Base-by-base conservation (phyloP, 2,797 vertebrate species). In the Glossophaga mutica region DNA sequence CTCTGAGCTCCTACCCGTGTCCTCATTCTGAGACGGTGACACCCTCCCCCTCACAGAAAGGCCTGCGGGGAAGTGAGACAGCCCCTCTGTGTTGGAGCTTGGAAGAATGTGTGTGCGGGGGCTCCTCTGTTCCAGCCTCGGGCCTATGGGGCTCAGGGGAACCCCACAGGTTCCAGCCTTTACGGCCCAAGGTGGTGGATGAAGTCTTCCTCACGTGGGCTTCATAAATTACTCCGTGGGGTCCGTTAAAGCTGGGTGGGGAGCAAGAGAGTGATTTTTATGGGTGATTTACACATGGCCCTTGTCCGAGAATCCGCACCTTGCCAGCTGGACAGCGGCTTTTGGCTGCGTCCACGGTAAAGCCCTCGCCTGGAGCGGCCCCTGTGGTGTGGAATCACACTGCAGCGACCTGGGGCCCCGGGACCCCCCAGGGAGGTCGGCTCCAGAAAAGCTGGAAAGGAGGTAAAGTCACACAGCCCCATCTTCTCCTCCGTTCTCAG, bases 191-290 rank as follows among this genome's bases (percentile, higher is more conserved):
- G 57, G 76, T n/a, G 73, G 77, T 39, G 55, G 88, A 93, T 97
- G 96, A 97, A 84, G 67, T 96, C 96, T 95, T 97, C 71, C 67
- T 85, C 97, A 87, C 94, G 86, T 71, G 96, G 97, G 97, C 67
- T 73, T 90, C 91, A 81, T 96, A 96, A 97, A 97, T 74, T 89
- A 57, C 70, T 62, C 94, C 85, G 85, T 88, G 94, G 96, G 96
- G 95, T 96, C 95, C 77, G 65, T 94, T 96, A 98, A 96, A 95
- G 90, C 67, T 95, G 96, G 95, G 97, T 94, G 97, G 96, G 90
- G 94, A 97, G 87, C 71, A 92, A 44, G 92, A 90, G 90, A 95
- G 84, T 6, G 85, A 92, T 95, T 97, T 76, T 98, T 97, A 98
- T 91, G 90, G 95, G 93, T 94, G 77, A 74, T 94, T 97, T 96